phyloP scores from a whole-genome alignment of 1,140 invertebrate species.

The Megathymus violae region DNA sequence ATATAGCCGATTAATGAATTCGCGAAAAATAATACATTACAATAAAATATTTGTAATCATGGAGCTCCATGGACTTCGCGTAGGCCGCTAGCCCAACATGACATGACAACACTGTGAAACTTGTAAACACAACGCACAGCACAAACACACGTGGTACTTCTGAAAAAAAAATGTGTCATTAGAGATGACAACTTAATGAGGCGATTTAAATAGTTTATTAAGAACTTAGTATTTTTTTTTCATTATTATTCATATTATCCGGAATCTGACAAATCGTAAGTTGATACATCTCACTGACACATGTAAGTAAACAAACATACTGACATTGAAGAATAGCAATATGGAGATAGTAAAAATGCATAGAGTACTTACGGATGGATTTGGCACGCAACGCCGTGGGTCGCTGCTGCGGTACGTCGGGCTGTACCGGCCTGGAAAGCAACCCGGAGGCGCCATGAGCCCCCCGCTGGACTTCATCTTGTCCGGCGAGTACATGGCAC shows the following conservation, averaged over 20 bases:
- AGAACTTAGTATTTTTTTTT: background rate
- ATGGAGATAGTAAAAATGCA: background rate
- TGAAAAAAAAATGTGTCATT: constrained; percentile 12
- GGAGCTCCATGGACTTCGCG: constrained; percentile 50
- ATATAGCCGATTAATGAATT: constrained; percentile 6
- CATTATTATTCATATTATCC: constrained; percentile 4
- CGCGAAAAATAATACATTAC: constrained; percentile 12
- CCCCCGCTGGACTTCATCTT: constrained; percentile 82
- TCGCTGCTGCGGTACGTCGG: constrained; percentile 79
- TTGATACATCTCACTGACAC: constrained; percentile 10
- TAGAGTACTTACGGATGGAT: constrained; percentile 77
- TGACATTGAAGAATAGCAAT: background rate
- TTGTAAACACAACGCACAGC: constrained; percentile 24
- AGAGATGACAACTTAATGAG: too few species aligned
- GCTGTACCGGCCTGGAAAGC: constrained; percentile 81
- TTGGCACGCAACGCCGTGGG: constrained; percentile 79
- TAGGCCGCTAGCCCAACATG: constrained; percentile 14
- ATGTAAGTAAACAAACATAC: background rate
- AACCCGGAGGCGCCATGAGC: constrained; percentile 80
- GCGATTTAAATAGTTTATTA: too few species aligned
- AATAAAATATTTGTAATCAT: constrained; percentile 39
- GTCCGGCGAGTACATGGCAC: constrained; percentile 83
- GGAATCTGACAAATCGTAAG: background rate
- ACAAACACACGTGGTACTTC: constrained; percentile 20
- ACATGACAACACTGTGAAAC: constrained; percentile 14